Conservation (phyloP, 92 coral and sea anemone genomes). For the Muricea muricata region DNA sequence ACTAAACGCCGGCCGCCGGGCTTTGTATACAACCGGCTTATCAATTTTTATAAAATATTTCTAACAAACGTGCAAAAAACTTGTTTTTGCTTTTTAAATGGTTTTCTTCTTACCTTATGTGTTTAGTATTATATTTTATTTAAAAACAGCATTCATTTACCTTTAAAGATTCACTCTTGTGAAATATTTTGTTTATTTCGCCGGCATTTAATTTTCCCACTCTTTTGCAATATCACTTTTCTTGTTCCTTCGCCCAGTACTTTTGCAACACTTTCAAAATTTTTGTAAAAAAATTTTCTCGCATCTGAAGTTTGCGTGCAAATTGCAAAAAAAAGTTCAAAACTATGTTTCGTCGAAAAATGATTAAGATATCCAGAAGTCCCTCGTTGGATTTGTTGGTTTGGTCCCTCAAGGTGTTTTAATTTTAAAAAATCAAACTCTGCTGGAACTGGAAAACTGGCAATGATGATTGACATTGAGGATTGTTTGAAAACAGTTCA, state of each 20-base stretch:
- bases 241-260: not conserved
- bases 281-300: no score
- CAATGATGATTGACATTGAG: not conserved
- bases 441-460: not conserved
- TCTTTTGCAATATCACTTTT: not conserved
- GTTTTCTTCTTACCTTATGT: no score
- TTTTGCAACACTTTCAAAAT: no score
- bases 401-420: not conserved
- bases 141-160: not conserved
- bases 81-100: no score
- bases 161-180: not conserved
- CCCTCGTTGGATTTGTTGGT: not conserved
- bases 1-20: no score
- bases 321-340: not conserved
- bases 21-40: no score
- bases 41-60: no score
- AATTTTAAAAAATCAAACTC: not conserved
- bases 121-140: no score
- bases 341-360: not conserved
- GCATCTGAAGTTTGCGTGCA: not conserved
- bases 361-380: not conserved
- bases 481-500: not conserved
- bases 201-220: slow-evolving; percentile 7
- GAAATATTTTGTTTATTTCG: not conserved
- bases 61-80: no score